Base-by-base conservation (phyloP, 1,140 invertebrate species). In the Pseudomyrmex dendroicus region DNA sequence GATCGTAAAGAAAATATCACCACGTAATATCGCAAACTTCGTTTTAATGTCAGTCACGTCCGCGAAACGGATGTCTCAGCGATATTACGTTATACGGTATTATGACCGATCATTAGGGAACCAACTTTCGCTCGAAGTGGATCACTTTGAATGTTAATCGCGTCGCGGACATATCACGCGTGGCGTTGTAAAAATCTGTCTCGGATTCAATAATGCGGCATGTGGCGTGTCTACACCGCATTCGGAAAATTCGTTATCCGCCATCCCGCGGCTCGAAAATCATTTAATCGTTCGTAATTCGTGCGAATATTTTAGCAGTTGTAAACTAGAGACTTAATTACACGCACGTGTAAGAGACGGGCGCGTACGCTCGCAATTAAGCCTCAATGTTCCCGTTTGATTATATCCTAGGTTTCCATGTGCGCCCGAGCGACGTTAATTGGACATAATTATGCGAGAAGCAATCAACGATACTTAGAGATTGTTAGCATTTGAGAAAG, bases 101-200 rank as follows among this genome's bases (percentile, higher is more conserved):
- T 83, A 87, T 73, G 73, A 78, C 44, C 48, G 73, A 85, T 85
- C 83, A 88, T 88, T 85, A 85, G 67, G 76, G 52, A 64, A 52
- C 35, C 76, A 76, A 54, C 63, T 82, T 82, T 82, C 72, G 44
- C 66, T 52, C 54, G 22, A 88, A 85, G 83, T 85, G 86, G 83
- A 87, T 88, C 86, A 70, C 76, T 74, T 80, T 88, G 86, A 88
- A 88, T 88, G 54, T 88, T 88, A 88, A 88, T 88, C 83, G 66
- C 44, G 48, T 59, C 77, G 57, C 17, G 35, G 57, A 72, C 73
- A 73, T 25, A 25, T 46, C 20, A 48, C n/a, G 25, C 44, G 25
- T 35, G 35, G 35, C 10, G 52, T 12, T 62, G 54, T 25, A 56
- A 68, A 63, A 73, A 22, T 25, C 46, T 13, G n/a, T 12, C 59